A percentile compares a stretch with the other conserved stretches of the same genome.
Evolutionary conservation across 2,888 invertebrate species (phyloP).

Genomic region (Colostygia pectinataria): DNA sequence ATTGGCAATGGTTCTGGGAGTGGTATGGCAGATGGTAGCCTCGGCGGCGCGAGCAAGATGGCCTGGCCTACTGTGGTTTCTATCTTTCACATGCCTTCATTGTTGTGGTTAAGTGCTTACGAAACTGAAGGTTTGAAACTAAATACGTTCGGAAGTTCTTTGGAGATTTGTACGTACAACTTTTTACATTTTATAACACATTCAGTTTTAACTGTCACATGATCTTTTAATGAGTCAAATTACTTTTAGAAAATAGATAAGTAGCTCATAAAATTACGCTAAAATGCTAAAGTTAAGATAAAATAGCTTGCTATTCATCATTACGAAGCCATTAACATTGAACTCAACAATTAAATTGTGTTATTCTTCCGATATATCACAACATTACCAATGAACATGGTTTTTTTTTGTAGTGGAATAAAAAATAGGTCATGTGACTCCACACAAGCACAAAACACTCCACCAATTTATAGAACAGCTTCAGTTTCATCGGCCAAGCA

Average conservation of each 20-base stretch:
- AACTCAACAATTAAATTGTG: not conserved
- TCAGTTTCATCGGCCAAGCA: conserved; percentile 56
- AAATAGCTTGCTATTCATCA: not conserved
- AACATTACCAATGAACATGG: too few species aligned
- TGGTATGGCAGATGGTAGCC: conserved; percentile 58
- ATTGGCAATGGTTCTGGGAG: conserved; percentile 45
- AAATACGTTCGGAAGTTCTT: conserved; percentile 12
- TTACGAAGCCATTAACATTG: not conserved
- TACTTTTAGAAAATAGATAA: not conserved
- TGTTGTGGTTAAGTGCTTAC: conserved; percentile 47
- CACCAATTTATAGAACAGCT: conserved; percentile 37
- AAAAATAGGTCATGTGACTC: conserved; percentile 22
- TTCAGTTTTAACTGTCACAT: conserved; percentile 15
- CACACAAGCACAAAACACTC: conserved; percentile 12
- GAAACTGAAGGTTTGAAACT: conserved; percentile 63
- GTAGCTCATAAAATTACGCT: too few species aligned
- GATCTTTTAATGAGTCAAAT: conserved; percentile 8
- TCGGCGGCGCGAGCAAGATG: conserved; percentile 79
- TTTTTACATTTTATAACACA: conserved; percentile 12
- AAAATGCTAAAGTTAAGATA: too few species aligned
- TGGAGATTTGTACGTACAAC: conserved; percentile 22
- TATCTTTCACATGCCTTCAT: conserved; percentile 59
- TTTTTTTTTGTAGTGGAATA: not conserved
- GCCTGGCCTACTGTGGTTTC: conserved; percentile 71
- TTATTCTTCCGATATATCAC: too few species aligned